Percentiles rank a stretch among this genome's conserved stretches.
These are phyloP conservation scores for Leucophora obtusa DNA, from an alignment of 2,888 invertebrate genomes.

Conservation along the genomic window DNA sequence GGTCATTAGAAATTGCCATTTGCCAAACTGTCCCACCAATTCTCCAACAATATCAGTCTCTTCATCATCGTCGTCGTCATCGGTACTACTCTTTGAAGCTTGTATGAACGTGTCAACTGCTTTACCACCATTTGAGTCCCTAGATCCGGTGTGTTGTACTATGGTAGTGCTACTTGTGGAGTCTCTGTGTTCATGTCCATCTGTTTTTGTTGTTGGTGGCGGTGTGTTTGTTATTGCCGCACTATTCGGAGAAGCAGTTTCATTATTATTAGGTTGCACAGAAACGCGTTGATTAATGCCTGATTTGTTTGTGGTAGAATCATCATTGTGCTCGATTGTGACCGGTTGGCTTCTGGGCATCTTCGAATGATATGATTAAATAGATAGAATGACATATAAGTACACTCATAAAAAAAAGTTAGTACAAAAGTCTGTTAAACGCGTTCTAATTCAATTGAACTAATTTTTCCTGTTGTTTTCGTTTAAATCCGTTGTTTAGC, in stretches of 20 bases:
- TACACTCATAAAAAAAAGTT: too few relatives aligned
- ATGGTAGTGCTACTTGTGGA: conserved; percentile 56
- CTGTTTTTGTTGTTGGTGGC: conserved; percentile 49
- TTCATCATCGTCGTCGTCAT: conserved; percentile 77
- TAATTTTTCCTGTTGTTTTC: too few relatives aligned
- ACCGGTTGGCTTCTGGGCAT: conserved; percentile 77
- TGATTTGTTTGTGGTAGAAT: conserved; percentile 48
- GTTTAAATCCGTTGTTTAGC: too few relatives aligned
- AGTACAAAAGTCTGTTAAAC: too few relatives aligned
- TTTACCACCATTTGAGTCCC: conserved; percentile 58
- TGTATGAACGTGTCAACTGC: conserved; percentile 54
- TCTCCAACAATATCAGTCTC: conserved; percentile 84
- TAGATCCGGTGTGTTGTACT: conserved; percentile 48
- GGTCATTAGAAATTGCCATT: conserved; percentile 87
- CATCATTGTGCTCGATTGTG: conserved; percentile 68
- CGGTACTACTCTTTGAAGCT: conserved; percentile 66
- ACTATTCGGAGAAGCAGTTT: conserved; percentile 41
- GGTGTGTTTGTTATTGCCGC: conserved; percentile 46
- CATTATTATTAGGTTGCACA: conserved; percentile 58
- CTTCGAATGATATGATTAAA: conserved; percentile 74
- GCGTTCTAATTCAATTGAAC: too few relatives aligned
- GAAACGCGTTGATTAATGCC: conserved; percentile 59
- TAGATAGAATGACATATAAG: neutral
- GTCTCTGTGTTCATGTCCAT: conserved; percentile 30
- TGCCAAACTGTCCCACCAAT: conserved; percentile 86